Conservation (phyloP, 2,888 invertebrate species). For the Agrochola lota region DNA sequence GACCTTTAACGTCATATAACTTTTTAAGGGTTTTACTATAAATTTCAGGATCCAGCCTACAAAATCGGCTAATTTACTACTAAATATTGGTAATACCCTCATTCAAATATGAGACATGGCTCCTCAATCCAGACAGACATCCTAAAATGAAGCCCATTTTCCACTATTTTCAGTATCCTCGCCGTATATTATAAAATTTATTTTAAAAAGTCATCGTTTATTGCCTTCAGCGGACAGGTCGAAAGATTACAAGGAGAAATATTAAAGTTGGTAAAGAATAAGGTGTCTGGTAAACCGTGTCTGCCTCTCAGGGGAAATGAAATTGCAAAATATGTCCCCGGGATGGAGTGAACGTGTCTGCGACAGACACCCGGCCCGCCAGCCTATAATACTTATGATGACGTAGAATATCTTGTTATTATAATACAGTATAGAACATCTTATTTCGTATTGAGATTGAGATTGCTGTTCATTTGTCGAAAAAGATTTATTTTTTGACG, state of each 20-base stretch:
- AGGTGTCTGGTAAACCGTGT: slow-evolving; percentile 80
- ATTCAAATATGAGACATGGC: too few relatives aligned
- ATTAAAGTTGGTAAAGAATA: slow-evolving; percentile 82
- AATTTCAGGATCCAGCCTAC: too few relatives aligned
- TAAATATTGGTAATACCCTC: too few relatives aligned
- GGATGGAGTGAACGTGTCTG: slow-evolving; percentile 79
- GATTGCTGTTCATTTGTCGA: slow-evolving; percentile 45
- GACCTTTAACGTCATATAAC: too few relatives aligned
- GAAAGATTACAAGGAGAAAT: slow-evolving; percentile 81
- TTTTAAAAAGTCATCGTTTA: slow-evolving; percentile 57
- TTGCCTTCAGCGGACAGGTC: slow-evolving; percentile 70
- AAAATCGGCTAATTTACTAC: too few relatives aligned
- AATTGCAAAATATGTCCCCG: slow-evolving; percentile 86
- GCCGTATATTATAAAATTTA: slow-evolving; percentile 13
- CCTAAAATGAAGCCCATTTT: not conserved
- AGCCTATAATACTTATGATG: slow-evolving; percentile 60
- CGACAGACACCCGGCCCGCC: slow-evolving; percentile 60
- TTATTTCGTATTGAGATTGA: slow-evolving; percentile 46
- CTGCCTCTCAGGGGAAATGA: slow-evolving; percentile 84
- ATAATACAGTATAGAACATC: slow-evolving; percentile 44
- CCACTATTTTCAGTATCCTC: slow-evolving; percentile 9
- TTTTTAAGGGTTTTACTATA: too few relatives aligned
- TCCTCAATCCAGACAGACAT: too few relatives aligned
- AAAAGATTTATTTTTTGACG: slow-evolving; percentile 17
- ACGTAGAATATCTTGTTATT: slow-evolving; percentile 50